phyloP scores from a whole-genome alignment of 2,113 vertebrate species.

The Hyperopisus bebe region DNA sequence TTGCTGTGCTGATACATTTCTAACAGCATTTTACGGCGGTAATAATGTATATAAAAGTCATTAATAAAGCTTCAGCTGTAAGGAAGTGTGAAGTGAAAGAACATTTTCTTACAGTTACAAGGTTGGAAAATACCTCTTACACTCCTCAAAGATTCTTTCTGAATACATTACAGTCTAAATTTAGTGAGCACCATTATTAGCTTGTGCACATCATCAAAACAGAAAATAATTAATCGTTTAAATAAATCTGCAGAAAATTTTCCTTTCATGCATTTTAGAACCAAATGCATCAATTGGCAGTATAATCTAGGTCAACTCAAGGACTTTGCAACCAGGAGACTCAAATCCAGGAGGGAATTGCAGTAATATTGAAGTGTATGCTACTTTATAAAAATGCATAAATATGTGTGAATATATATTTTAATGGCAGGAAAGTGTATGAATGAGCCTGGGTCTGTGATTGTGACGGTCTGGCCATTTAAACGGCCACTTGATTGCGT shows the following conservation, averaged over 20 bases:
- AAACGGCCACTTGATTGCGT: conserved; percentile 54
- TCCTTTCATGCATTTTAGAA: not conserved
- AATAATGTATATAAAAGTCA: not conserved
- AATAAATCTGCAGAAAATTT: not conserved
- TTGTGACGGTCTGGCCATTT: conserved; percentile 38
- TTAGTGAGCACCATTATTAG: not conserved
- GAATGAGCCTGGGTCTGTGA: conserved; percentile 36
- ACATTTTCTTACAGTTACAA: not conserved
- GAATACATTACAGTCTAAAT: not conserved
- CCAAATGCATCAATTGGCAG: not conserved
- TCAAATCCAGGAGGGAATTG: not conserved
- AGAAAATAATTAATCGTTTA: not conserved
- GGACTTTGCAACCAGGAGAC: not conserved
- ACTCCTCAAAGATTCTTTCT: not conserved
- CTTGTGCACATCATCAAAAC: not conserved
- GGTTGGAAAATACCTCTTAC: not conserved
- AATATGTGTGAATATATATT: not conserved
- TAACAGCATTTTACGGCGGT: not conserved
- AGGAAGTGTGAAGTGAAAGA: not conserved
- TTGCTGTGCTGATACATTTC: not conserved
- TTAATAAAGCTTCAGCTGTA: not conserved
- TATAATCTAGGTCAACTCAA: not conserved
- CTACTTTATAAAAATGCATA: not conserved
- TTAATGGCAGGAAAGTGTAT: conserved; percentile 3
- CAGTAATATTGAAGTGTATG: not conserved